These are phyloP conservation scores for Sternarchorhynchus goeldii DNA, from an alignment of 2,797 vertebrate genomes.

Conservation along the genomic window DNA sequence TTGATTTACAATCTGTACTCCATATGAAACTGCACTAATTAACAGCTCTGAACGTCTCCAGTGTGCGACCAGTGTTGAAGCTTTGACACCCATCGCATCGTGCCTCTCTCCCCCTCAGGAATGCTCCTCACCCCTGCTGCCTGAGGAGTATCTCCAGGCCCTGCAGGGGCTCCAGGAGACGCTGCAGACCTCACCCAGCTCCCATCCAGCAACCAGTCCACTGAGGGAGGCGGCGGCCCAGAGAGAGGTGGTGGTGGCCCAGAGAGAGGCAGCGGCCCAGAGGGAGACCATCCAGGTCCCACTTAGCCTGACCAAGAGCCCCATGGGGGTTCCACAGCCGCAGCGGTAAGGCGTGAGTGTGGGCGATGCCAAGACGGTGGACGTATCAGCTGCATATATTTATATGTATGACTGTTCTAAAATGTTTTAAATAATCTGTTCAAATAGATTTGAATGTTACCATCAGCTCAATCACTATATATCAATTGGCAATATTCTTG, in stretches of 20 bases:
- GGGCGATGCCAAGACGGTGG: too few relatives aligned
- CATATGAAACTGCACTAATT: not conserved
- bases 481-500: too few relatives aligned
- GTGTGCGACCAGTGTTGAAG: not conserved
- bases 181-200: conserved; percentile 57
- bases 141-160: conserved; percentile 61
- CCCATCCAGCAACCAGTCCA: conserved; percentile 54
- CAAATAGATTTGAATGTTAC: not conserved
- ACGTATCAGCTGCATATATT: too few relatives aligned
- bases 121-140: conserved; percentile 64
- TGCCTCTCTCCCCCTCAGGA: conserved; percentile 61
- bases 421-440: not conserved
- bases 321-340: too few relatives aligned
- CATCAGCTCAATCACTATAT: not conserved
- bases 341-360: too few relatives aligned
- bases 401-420: too few relatives aligned
- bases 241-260: too few relatives aligned
- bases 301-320: too few relatives aligned
- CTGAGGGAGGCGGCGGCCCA: conserved; percentile 57
- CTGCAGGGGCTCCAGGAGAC: conserved; percentile 68
- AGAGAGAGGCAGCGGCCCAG: too few relatives aligned
- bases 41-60: not conserved
- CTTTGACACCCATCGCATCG: conserved; percentile 1
- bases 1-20: not conserved
- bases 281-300: too few relatives aligned